Conservation (phyloP, 2,888 invertebrate genomes). For the Chrysina gloriosa region DNA sequence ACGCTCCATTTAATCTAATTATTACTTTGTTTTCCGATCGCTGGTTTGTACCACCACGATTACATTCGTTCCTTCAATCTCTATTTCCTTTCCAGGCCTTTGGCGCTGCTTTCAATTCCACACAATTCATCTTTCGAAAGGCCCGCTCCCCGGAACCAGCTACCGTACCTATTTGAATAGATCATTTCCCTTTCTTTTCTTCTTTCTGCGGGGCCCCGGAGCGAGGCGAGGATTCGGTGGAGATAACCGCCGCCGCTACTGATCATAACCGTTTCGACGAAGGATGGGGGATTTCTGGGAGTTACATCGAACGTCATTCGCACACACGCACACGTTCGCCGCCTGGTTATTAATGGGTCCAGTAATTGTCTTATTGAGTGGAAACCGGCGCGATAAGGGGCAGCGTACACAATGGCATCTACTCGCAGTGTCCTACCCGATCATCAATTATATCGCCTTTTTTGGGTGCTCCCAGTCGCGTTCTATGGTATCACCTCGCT, state of each 20-base stretch:
- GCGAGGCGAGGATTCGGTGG: neutral
- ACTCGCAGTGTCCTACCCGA: conserved; percentile 13
- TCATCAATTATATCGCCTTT: conserved; percentile 34
- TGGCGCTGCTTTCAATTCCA: neutral
- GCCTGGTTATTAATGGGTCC: conserved; percentile 48
- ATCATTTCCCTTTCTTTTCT: conserved; percentile 24
- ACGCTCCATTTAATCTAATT: no score
- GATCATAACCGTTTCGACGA: conserved; percentile 17
- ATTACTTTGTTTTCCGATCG: no score
- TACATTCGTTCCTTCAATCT: neutral
- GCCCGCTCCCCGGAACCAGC: neutral
- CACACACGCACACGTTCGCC: conserved; percentile 31
- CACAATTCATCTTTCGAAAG: neutral
- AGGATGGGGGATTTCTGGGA: neutral
- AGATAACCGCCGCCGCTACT: neutral
- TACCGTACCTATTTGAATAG: conserved; percentile 5
- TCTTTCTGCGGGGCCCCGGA: neutral
- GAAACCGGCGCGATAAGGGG: conserved; percentile 62
- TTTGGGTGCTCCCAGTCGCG: conserved; percentile 5
- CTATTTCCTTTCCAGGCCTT: neutral
- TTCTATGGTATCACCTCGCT: conserved; percentile 5
- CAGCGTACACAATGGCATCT: conserved; percentile 43
- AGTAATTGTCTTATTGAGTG: conserved; percentile 64
- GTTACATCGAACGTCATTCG: conserved; percentile 39
- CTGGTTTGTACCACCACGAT: no score